Percentiles rank a stretch among this genome's conserved stretches.
Conservation (phyloP, 2,888 invertebrate species). For the Chydorus sphaericus region DNA sequence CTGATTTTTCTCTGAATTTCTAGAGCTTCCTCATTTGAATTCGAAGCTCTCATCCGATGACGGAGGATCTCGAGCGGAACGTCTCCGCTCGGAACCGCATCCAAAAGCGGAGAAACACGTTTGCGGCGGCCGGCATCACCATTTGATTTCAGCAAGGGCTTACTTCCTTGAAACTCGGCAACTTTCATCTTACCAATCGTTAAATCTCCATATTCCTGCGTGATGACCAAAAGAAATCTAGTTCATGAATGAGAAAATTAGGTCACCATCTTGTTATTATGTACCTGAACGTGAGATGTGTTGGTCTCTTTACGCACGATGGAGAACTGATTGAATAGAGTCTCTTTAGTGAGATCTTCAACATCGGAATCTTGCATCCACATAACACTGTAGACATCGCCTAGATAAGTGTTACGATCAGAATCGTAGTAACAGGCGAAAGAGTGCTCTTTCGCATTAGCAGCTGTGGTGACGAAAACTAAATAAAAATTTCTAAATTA, state of each 20-base stretch:
- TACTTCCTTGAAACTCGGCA: constrained; percentile 23
- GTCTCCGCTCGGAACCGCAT: constrained; percentile 30
- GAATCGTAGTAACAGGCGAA: constrained; percentile 43
- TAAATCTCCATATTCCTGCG: constrained; percentile 37
- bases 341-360: constrained; percentile 35
- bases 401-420: constrained; percentile 35
- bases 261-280: too few species aligned
- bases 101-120: constrained; percentile 18
- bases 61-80: constrained; percentile 30
- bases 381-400: constrained; percentile 43
- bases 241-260: too few species aligned
- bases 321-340: constrained; percentile 36
- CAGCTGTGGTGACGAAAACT: constrained; percentile 44
- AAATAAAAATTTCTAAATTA: constrained; percentile 18
- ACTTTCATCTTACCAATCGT: constrained; percentile 24
- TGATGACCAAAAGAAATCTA: too few species aligned
- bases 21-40: constrained; percentile 21
- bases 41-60: constrained; percentile 24
- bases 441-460: constrained; percentile 40
- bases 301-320: constrained; percentile 38
- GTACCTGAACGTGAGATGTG: constrained; percentile 36
- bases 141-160: not conserved
- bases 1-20: constrained; percentile 22
- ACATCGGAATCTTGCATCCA: constrained; percentile 46
- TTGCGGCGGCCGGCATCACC: not conserved